Percentiles rank a stretch among this genome's conserved stretches.
phyloP scores from a whole-genome alignment of 2,888 invertebrate species.

The Lasiommata megera region DNA sequence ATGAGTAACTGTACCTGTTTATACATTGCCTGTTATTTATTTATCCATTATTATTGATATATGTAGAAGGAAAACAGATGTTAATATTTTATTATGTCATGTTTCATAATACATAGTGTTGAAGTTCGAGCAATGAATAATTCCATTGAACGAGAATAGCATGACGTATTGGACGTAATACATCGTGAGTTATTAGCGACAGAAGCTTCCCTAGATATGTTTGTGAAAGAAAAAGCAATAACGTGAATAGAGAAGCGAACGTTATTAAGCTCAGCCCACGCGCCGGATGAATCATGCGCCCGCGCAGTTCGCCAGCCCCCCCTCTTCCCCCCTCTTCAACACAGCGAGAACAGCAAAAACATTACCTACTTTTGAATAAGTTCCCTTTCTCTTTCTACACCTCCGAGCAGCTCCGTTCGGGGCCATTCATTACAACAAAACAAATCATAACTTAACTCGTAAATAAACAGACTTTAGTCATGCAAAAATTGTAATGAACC shows the following conservation, averaged over 20 bases:
- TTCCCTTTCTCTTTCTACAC: constrained; percentile 80
- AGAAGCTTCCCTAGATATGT: constrained; percentile 44
- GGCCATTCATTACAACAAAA: constrained; percentile 58
- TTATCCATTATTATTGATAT: neutral
- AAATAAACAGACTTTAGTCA: constrained; percentile 18
- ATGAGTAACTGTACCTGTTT: constrained; percentile 60
- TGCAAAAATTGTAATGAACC: neutral
- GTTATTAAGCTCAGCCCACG: constrained; percentile 76
- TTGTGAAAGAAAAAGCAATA: constrained; percentile 65
- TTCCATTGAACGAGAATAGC: constrained; percentile 8
- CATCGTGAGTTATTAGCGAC: constrained; percentile 19
- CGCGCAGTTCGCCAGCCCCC: constrained; percentile 34
- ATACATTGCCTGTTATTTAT: constrained; percentile 7
- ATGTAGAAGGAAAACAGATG: constrained; percentile 8
- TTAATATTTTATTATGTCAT: constrained; percentile 8
- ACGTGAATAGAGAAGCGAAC: constrained; percentile 61
- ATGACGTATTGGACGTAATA: constrained; percentile 12
- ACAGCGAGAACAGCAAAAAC: constrained; percentile 72
- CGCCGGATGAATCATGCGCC: constrained; percentile 73
- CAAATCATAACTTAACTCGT: constrained; percentile 18
- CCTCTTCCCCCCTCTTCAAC: constrained; percentile 46
- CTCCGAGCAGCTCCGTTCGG: constrained; percentile 53
- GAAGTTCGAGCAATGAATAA: constrained; percentile 7
- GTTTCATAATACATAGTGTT: neutral
- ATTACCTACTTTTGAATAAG: constrained; percentile 81